Conservation (phyloP, 2,888 invertebrate genomes). For the Stictocephala bisonia region DNA sequence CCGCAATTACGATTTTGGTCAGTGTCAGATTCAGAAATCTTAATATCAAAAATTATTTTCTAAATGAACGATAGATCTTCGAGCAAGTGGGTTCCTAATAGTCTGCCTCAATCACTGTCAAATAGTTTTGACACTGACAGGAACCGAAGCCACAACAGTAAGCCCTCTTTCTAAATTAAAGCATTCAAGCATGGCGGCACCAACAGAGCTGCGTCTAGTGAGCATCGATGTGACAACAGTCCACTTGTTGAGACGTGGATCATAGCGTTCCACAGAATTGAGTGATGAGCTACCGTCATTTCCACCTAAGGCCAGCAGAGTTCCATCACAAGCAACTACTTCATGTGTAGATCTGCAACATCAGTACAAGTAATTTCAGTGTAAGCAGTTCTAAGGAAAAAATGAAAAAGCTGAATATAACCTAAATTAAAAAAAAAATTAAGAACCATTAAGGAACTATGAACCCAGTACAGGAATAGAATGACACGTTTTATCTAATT, state of each 20-base stretch:
- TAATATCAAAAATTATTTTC: conserved; percentile 28
- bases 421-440: too few relatives aligned
- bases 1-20: background rate
- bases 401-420: too few relatives aligned
- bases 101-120: conserved; percentile 35
- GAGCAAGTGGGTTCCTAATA: conserved; percentile 17
- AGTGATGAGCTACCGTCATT: conserved; percentile 78
- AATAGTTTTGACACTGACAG: conserved; percentile 23
- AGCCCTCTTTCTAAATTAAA: conserved; percentile 63
- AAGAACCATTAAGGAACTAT: too few relatives aligned
- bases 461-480: too few relatives aligned
- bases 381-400: too few relatives aligned
- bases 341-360: conserved; percentile 74
- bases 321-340: conserved; percentile 73
- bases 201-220: conserved; percentile 73
- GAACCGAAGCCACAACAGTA: conserved; percentile 7
- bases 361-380: too few relatives aligned
- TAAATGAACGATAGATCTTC: background rate
- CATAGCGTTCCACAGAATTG: conserved; percentile 76
- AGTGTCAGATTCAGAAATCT: conserved; percentile 27
- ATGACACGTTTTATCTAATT: too few relatives aligned
- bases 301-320: conserved; percentile 74
- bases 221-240: conserved; percentile 74
- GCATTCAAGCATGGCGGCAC: conserved; percentile 75
- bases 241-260: conserved; percentile 75